Evolutionary conservation across 2,888 invertebrate genomes (phyloP).

Genomic region (Panopea generosa): DNA sequence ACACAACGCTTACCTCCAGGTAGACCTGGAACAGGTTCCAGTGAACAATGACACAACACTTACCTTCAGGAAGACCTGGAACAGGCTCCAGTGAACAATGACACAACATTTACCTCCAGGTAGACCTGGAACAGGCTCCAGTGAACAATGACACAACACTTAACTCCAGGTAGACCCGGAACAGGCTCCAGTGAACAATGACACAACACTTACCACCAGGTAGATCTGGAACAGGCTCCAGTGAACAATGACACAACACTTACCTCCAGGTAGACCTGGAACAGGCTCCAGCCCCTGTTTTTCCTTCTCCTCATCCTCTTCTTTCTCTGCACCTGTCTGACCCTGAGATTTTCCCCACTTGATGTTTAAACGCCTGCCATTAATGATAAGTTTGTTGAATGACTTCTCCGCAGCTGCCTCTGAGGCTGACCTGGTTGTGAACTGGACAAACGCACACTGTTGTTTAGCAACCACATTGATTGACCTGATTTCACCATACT

Average conservation of each 20-base stretch:
- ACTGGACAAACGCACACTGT: slow-evolving; percentile 97
- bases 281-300: slow-evolving; percentile 88
- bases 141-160: too few species aligned
- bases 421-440: slow-evolving; percentile 94
- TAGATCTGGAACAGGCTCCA: too few species aligned
- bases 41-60: too few species aligned
- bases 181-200: too few species aligned
- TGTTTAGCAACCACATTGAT: slow-evolving; percentile 96
- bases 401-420: slow-evolving; percentile 92
- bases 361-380: slow-evolving; percentile 93
- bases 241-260: slow-evolving; percentile 20
- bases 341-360: slow-evolving; percentile 99
- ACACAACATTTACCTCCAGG: too few species aligned
- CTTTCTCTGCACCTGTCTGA: slow-evolving; percentile 71
- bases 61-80: too few species aligned
- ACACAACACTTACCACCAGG: too few species aligned
- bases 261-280: slow-evolving; percentile 90
- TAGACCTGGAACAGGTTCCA: too few species aligned
- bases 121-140: too few species aligned
- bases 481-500: slow-evolving; percentile 98
- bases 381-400: slow-evolving; percentile 95
- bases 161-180: too few species aligned
- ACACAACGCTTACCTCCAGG: too few species aligned
- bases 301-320: slow-evolving; percentile 71
- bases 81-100: too few species aligned